Base-by-base conservation (phyloP, 2,797 vertebrate genomes). In the Xenopus petersii region DNA sequence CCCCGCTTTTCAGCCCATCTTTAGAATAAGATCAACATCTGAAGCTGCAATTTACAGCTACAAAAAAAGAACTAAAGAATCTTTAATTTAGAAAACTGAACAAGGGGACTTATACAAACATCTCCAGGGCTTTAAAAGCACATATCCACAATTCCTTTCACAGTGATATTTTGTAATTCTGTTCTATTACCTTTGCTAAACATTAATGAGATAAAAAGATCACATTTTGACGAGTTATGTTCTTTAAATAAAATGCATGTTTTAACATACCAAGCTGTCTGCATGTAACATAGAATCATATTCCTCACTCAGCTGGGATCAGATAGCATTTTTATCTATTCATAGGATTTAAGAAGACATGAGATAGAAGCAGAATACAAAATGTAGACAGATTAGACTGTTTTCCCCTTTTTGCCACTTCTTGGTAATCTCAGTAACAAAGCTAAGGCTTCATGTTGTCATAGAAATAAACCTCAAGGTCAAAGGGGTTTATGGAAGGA, bases 111-210 rank as follows among this genome's bases (percentile, higher is more conserved):
- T 91, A 91, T 88, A 87, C 86, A 91, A 88, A 88, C 86, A 88
- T 88, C 89, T 90, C 88, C 83, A 84, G 88, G 89, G 88, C 84
- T 92, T 93, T 93, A 91, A 86, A 86, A 83, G 87, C 82, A 86
- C 91, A 90, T 91, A 90, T 89, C 88, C 90, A 84, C 93, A 93
- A 94, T 93, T 94, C 93, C 90, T 93, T 96, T 95, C 94, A 93
- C 94, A 94, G 90, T 90, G 93, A 94, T 94, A 96, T 95, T 95
- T 91, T 91, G 92, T 97, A 96, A 98, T 97, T 96, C 96, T 94
- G 90, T 93, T 94, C 95, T 96, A 98, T 98, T 98, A 96, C 96
- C 94, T 90, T 96, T 95, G 94, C 92, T 90, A 88, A 91, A 94
- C 94, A 93, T 95, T 98, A 98, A 97, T 96, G 95, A 97, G 95